A percentile compares a stretch with the other conserved stretches of the same genome.
phyloP scores from a whole-genome alignment of 2,888 invertebrate species.

The Diaprepes abbreviatus region DNA sequence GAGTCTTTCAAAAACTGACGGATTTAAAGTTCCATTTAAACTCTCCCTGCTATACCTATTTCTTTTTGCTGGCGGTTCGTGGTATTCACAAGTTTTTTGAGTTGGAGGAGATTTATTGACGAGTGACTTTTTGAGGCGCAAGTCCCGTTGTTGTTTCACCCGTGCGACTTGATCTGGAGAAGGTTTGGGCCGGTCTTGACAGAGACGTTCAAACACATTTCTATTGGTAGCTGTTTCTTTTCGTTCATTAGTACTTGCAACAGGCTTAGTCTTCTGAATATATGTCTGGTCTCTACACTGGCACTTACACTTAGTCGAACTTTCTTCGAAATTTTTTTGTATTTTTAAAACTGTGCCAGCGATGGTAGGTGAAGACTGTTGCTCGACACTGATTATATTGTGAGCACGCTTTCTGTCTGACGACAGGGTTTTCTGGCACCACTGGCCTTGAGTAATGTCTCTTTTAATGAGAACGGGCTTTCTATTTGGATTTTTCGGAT shows the following conservation, averaged over 20 bases:
- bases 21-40: conserved; percentile 5
- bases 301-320: neutral
- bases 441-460: neutral
- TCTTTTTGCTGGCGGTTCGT: conserved; percentile 17
- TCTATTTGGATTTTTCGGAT: neutral
- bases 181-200: conserved; percentile 20
- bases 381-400: neutral
- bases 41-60: conserved; percentile 23
- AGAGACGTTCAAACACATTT: conserved; percentile 28
- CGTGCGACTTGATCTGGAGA: neutral
- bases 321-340: neutral
- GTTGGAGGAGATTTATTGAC: conserved; percentile 10
- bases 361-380: neutral
- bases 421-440: neutral
- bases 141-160: neutral
- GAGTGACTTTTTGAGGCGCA: neutral
- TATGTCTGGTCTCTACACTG: neutral
- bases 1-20: conserved; percentile 36
- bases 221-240: too few relatives aligned
- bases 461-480: conserved; percentile 13
- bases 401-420: conserved; percentile 1
- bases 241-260: too few relatives aligned
- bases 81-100: neutral
- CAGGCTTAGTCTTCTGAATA: too few relatives aligned
- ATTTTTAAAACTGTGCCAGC: neutral